Evolutionary conservation across 2,113 vertebrate species (phyloP).

Genomic region (Hemiscyllium ocellatum): DNA sequence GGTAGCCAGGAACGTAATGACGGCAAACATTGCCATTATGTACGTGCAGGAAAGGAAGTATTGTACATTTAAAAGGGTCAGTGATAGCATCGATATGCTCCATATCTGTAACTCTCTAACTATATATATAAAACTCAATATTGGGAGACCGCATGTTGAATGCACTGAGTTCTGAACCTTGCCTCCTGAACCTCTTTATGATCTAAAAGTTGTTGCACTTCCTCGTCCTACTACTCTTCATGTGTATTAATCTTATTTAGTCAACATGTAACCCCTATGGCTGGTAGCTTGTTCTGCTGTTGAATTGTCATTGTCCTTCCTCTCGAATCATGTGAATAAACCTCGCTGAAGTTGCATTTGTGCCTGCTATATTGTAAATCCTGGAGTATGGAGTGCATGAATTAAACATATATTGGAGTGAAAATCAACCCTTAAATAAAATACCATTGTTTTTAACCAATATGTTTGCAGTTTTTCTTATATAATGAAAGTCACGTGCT

Average conservation of each 20-base stretch:
- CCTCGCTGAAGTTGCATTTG: not conserved
- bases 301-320: not conserved
- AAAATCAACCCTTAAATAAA: not conserved
- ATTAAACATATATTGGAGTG: not conserved
- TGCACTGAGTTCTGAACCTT: not conserved
- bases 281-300: not conserved
- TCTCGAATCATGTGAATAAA: not conserved
- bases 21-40: not conserved
- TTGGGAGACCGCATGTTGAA: not conserved
- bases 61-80: not conserved
- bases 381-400: not conserved
- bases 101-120: too few relatives aligned
- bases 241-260: not conserved
- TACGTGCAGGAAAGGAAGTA: not conserved
- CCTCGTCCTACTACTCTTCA: not conserved
- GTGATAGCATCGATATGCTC: not conserved
- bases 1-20: not conserved
- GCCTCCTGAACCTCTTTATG: not conserved
- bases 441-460: not conserved
- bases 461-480: not conserved
- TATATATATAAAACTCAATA: too few relatives aligned
- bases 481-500: too few relatives aligned
- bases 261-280: not conserved
- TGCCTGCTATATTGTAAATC: too few relatives aligned
- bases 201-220: slow-evolving; percentile 1